Base-by-base conservation (phyloP, 2,113 vertebrate genomes). In the Saguinus imperator region DNA sequence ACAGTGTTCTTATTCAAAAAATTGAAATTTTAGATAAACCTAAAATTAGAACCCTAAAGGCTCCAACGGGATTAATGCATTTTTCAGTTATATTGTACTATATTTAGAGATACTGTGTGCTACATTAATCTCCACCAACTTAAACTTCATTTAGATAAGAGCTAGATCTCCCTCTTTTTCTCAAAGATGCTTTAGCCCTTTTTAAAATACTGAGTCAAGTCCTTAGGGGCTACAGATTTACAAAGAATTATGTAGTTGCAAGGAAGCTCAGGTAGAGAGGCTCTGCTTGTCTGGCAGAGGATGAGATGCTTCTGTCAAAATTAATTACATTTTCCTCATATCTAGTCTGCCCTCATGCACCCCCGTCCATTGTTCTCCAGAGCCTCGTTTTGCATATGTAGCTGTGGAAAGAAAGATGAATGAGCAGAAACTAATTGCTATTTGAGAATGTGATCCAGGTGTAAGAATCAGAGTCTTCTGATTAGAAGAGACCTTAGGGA, bases 11-110 rank as follows among this genome's bases (percentile, higher is more conserved):
- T 48, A 79, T 57, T 91, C 2, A 27, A 29, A 75, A 97, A 94
- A 52, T 32, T 81, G 58, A 83, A 86, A 91, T 55, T 83, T 93
- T 89, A 92, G 45, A 50, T 57, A 85, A 95, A 40, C 40, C 35
- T 14, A 87, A 68, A 52, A 77, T 11, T 58, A 95, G 45, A 61
- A n/a, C 8, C 17, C 20, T 29, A 40, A 81, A 77, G 48, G 1
- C 23, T 93, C 76, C 27, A 40, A 45, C 58, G 76, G 21, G 16
- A 14, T 84, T 48, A 25, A 10, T 82, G n/a, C 6, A 48, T 68
- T 92, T 95, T 85, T 57, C 1, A 48, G 29, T 76, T 87, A 32
- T 73, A 73, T 76, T 90, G 37, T 83, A 40, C 35, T 72, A 3
- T 58, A 64, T 50, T 76, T 82, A 32, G 13, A 32, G 6, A 11